These are phyloP conservation scores for Acanthisitta chloris DNA, from an alignment of 2,113 vertebrate species.

Conservation along the genomic window DNA sequence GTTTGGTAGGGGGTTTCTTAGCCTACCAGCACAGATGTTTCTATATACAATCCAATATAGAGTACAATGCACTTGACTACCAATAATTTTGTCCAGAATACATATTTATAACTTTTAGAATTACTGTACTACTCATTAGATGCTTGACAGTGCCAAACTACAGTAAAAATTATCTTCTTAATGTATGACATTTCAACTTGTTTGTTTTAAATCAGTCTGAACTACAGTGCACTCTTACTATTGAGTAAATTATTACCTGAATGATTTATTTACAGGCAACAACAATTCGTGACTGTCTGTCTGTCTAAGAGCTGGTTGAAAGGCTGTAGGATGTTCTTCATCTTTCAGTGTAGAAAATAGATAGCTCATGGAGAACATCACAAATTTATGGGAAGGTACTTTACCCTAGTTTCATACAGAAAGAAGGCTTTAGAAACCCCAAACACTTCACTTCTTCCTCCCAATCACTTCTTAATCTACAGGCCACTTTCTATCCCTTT, in stretches of 20 bases:
- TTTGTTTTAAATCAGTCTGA: background rate
- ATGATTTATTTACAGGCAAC: background rate
- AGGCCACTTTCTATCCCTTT: background rate
- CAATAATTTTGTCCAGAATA: conserved; percentile 39
- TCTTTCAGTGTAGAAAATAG: background rate
- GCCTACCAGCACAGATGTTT: conserved; percentile 1
- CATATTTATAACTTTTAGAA: conserved; percentile 48
- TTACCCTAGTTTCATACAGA: background rate
- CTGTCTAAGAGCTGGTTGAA: background rate
- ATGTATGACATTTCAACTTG: background rate
- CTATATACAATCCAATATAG: background rate
- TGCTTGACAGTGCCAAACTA: background rate
- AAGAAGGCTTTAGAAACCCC: background rate
- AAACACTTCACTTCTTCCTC: background rate
- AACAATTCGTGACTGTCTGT: background rate
- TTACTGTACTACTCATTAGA: background rate
- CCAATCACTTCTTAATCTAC: background rate
- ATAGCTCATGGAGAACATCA: background rate
- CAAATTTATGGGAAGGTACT: background rate
- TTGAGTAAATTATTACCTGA: background rate
- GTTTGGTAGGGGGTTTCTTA: background rate
- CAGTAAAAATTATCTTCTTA: background rate
- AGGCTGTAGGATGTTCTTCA: background rate
- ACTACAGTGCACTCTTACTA: background rate
- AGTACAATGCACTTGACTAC: background rate